Base-by-base conservation (phyloP, 2,113 vertebrate species). In the Aphyosemion australe region DNA sequence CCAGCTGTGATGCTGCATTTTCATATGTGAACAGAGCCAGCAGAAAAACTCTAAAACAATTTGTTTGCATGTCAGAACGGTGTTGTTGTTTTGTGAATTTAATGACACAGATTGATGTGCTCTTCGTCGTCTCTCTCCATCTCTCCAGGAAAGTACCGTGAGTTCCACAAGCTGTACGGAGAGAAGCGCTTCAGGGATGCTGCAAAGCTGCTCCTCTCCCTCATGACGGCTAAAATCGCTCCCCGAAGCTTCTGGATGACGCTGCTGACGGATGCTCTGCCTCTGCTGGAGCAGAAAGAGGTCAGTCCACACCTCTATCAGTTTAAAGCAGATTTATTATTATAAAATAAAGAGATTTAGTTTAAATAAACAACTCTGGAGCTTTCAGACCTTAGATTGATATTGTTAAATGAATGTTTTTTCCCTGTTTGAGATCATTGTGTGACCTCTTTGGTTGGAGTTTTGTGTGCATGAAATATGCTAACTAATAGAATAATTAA, bases 161-260 rank as follows among this genome's bases (percentile, higher is more conserved):
- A 99, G 73, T 99, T 99, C 88, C 97, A 99, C 91, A 92, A 94
- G 55, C 81, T 99, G 0, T 99, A 99, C 0, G 95, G 91, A 4
- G 95, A 99, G 74, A 92, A 96, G 72, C 87, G 76, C 3, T 98
- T 97, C 69, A 41, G 61, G 0, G 95, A 96, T 15, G 97, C 96
- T 0, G 96, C 95, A 0, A 93, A 87, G 71, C 91, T 99, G 46
- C 93, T 99, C 12, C 88, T 99, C 57, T 96, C 94, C 3, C 89
- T 99, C 75, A 97, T 99, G 96, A 98, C 94, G 0, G 96, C 97
- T 6, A 95, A 94, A 87, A 97, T 99, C 0, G 97, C 96, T 6
- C 97, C 97, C 0, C 93, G 88, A 15, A 95, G 92, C 83, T 98
- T 99, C 93, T 98, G 97, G 96, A 95, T 97, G 94, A 99, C 95